Conservation (phyloP, 1,140 invertebrate genomes). For the Agraylea sexmaculata region DNA sequence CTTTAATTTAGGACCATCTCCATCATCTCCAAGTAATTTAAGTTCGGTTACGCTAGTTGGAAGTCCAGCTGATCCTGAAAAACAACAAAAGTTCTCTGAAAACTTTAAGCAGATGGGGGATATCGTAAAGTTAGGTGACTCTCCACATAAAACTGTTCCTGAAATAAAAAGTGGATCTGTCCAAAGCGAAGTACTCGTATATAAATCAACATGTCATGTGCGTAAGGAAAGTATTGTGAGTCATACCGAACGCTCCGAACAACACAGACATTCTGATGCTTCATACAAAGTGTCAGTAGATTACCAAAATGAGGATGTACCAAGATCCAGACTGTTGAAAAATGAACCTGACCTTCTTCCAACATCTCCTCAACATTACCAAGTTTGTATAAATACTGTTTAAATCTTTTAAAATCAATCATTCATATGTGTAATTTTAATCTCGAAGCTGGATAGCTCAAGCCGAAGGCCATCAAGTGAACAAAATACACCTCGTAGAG, state of each 20-base stretch:
- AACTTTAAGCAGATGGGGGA: slow-evolving; percentile 13
- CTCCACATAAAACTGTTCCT: no score
- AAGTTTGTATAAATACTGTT: slow-evolving; percentile 12
- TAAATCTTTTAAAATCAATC: neutral
- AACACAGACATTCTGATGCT: no score
- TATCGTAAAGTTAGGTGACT: no score
- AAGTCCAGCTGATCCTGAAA: slow-evolving; percentile 26
- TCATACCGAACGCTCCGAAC: no score
- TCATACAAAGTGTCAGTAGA: no score
- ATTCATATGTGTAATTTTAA: slow-evolving; percentile 5
- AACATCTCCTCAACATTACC: slow-evolving; percentile 19
- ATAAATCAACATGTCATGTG: slow-evolving; percentile 6
- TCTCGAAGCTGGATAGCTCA: slow-evolving; percentile 12
- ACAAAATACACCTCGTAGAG: slow-evolving; percentile 17
- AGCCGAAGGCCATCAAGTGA: slow-evolving; percentile 16
- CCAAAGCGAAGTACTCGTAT: neutral
- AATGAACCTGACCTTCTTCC: slow-evolving; percentile 18
- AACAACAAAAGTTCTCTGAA: slow-evolving; percentile 17
- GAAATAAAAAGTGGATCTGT: neutral
- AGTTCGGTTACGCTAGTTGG: slow-evolving; percentile 60
- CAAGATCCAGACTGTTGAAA: slow-evolving; percentile 18
- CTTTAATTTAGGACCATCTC: slow-evolving; percentile 21
- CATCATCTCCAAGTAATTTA: slow-evolving; percentile 58
- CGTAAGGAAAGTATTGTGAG: no score
- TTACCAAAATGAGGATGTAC: no score